Percentiles rank a stretch among this genome's conserved stretches.
Conservation (phyloP, 2,797 vertebrate genomes). For the Siniperca scherzeri region DNA sequence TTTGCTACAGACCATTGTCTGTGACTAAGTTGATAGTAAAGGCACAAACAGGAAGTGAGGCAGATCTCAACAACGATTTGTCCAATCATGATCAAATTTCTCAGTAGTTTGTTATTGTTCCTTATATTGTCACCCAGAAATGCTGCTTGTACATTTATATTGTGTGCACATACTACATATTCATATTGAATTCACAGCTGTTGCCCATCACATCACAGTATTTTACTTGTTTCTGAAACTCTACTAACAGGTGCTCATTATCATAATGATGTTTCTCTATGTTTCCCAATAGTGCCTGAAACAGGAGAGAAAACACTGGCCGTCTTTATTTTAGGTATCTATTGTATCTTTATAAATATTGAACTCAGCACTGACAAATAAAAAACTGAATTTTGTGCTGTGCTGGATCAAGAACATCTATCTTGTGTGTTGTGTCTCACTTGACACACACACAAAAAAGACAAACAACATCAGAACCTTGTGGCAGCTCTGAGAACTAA, state of each 20-base stretch:
- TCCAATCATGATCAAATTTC: constrained; percentile 11
- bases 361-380: background rate
- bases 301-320: constrained; percentile 14
- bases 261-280: constrained; percentile 18
- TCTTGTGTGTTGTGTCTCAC: background rate
- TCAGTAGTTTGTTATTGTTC: background rate
- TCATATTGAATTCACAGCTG: constrained; percentile 1
- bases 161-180: background rate
- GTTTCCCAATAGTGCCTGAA: background rate
- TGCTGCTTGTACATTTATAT: background rate
- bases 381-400: background rate
- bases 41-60: background rate
- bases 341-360: background rate
- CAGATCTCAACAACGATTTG: constrained; percentile 9
- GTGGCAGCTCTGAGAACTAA: constrained; percentile 9
- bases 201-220: background rate
- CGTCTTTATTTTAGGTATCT: background rate
- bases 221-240: constrained; percentile 6
- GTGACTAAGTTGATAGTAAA: background rate
- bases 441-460: background rate
- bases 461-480: background rate
- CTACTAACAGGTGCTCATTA: constrained; percentile 24
- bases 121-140: background rate
- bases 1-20: constrained; percentile 20
- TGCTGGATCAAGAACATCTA: background rate